Evolutionary conservation across 2,113 vertebrate species (phyloP), one percentile per base, ranked within the genome.

Genomic region (Rhizomys pruinosus): DNA sequence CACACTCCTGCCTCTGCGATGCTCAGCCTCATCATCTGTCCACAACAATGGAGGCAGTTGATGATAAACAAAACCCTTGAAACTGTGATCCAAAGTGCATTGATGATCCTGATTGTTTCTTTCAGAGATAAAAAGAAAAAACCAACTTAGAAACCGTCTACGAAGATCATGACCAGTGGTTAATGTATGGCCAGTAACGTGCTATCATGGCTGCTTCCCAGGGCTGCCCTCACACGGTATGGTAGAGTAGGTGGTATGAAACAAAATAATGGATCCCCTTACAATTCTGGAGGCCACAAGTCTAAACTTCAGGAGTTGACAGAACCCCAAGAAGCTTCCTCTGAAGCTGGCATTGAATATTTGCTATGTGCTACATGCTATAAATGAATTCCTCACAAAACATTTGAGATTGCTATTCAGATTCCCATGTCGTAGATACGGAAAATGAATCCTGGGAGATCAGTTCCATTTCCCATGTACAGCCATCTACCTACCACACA

Each of bases 81-180:
- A 42, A 32, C 52, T 10, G 4, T 61, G 55, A 87, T 27, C 3
- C 84, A 42, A 44, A 7, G 9, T 59, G 52, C 72, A 86, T 72
- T 23, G 47, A 57, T 32, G 44, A 8, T 86, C n/a, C 44, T 86
- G 47, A 29, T 37, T 55, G 25, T 55, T 71, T 55, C 84, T 39
- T n/a, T 72, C 15, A 29, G 25, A 3, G 25, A 72, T 6, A 69
- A 5, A 19, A 23, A n/a, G 20, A 42, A 47, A 63, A 52, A n/a
- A 29, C 10, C n/a, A 68, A 84, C 63, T 34, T 10, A 68, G 3
- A 12, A 61, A 2, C 39, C 74, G 68, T 71, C 39, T 15, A 34
- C 37, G 72, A 0, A 52, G 42, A 44, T 1, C 0, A 2, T 8
- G 3, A 44, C 34, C 57, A 17, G 2, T 34, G 27, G 37, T 25